Conservation (phyloP, 2,797 vertebrate species). For the Manis crassicaudata region DNA sequence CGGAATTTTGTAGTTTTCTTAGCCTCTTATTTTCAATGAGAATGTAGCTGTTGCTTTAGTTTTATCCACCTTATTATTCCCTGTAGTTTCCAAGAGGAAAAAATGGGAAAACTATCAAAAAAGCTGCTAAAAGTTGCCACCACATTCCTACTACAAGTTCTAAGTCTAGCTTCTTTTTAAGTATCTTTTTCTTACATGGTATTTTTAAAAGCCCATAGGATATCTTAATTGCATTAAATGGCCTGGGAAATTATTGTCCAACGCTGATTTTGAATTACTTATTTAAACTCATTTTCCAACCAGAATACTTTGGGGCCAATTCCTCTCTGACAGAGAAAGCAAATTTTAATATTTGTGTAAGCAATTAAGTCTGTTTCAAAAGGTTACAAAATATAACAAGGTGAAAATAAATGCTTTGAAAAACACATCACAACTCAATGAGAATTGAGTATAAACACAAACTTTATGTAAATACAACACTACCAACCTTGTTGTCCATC, state of each 20-base stretch:
- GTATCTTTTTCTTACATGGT: not conserved
- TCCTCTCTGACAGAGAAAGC: slow-evolving; percentile 35
- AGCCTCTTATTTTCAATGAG: slow-evolving; percentile 10
- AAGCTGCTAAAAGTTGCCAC: not conserved
- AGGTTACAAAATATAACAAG: slow-evolving; percentile 38
- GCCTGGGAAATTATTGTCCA: not conserved
- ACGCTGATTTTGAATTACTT: not conserved
- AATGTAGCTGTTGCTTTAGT: not conserved
- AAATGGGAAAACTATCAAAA: not conserved
- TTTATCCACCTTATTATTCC: not conserved
- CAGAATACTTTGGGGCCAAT: not conserved
- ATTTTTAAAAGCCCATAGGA: not conserved
- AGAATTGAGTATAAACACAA: not conserved
- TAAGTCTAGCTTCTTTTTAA: slow-evolving; percentile 13
- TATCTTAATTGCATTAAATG: slow-evolving; percentile 42
- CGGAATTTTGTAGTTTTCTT: slow-evolving; percentile 20
- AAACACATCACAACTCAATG: not conserved
- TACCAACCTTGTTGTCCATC: slow-evolving; percentile 92
- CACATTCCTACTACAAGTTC: not conserved
- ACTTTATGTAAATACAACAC: slow-evolving; percentile 23
- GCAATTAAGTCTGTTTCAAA: slow-evolving; percentile 4
- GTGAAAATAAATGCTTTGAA: slow-evolving; percentile 21
- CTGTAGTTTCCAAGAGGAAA: not conserved
- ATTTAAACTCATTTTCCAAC: slow-evolving; percentile 43
- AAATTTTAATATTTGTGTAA: slow-evolving; percentile 45